Percentiles rank a stretch among this genome's conserved stretches.
Evolutionary conservation across 2,888 invertebrate genomes (phyloP).

Genomic region (Stenchaetothrips biformis): DNA sequence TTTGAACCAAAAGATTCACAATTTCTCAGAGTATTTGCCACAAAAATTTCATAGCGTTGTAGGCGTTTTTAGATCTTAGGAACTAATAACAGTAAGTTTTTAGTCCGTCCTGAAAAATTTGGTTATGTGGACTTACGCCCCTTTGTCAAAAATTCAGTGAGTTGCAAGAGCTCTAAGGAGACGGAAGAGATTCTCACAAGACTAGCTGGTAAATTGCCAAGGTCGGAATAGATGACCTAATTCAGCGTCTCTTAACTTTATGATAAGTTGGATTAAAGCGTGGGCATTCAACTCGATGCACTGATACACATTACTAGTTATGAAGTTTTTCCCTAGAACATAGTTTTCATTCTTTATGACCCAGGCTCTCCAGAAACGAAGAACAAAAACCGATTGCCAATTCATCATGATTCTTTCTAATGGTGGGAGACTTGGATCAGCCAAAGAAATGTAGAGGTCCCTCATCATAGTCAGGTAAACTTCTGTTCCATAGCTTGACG

Average conservation of each 20-base stretch:
- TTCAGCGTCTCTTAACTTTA: slow-evolving; percentile 23
- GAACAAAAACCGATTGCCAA: slow-evolving; percentile 37
- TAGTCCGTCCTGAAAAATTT: too few species aligned
- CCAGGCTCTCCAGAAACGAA: slow-evolving; percentile 33
- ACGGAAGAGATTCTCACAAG: slow-evolving; percentile 28
- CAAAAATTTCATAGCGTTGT: too few species aligned
- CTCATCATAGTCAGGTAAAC: slow-evolving; percentile 37
- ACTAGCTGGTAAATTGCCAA: slow-evolving; percentile 20
- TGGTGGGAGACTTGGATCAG: slow-evolving; percentile 32
- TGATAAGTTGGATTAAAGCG: slow-evolving; percentile 32
- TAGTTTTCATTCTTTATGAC: slow-evolving; percentile 35
- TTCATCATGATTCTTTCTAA: slow-evolving; percentile 35
- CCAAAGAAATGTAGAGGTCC: slow-evolving; percentile 35
- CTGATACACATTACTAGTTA: slow-evolving; percentile 35
- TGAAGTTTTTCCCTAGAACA: slow-evolving; percentile 36
- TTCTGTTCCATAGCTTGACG: slow-evolving; percentile 37
- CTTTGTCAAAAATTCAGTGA: too few species aligned
- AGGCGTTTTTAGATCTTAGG: too few species aligned
- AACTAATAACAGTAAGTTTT: too few species aligned
- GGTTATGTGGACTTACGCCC: too few species aligned
- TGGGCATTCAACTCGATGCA: slow-evolving; percentile 37
- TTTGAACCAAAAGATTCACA: too few species aligned
- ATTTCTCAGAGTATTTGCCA: too few species aligned
- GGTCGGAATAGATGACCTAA: slow-evolving; percentile 25
- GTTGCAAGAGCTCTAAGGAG: not conserved